Conservation (phyloP, 2,888 invertebrate species). For the Chrysina gloriosa region DNA sequence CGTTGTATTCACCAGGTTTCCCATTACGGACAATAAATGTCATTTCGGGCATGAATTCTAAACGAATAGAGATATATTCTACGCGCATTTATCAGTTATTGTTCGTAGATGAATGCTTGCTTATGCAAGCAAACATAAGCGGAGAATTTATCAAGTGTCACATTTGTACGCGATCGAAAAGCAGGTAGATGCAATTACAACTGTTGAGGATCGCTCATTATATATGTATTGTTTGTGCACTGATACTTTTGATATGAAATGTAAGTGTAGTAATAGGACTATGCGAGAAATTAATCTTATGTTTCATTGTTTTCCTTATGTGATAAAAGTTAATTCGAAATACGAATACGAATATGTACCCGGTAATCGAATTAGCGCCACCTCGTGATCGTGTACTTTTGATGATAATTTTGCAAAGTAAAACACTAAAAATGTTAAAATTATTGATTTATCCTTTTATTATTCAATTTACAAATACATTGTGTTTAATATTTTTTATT, state of each 20-base stretch:
- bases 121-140: background rate
- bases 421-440: too few species aligned
- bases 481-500: too few species aligned
- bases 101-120: constrained; percentile 1
- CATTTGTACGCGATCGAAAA: background rate
- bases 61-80: background rate
- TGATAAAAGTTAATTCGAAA: too few species aligned
- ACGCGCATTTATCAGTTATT: constrained; percentile 23
- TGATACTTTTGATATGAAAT: too few species aligned
- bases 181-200: constrained; percentile 28
- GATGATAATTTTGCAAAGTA: too few species aligned
- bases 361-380: too few species aligned
- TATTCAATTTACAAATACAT: background rate
- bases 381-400: too few species aligned
- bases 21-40: constrained; percentile 9
- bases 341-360: too few species aligned
- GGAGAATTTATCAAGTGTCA: constrained; percentile 30
- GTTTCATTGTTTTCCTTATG: background rate
- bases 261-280: constrained; percentile 9
- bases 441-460: background rate
- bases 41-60: background rate
- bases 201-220: background rate
- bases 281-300: constrained; percentile 1
- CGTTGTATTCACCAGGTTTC: background rate
- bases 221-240: constrained; percentile 4